These are phyloP conservation scores for Phytoseiulus persimilis DNA, from an alignment of 2,888 invertebrate species.

Conservation along the genomic window DNA sequence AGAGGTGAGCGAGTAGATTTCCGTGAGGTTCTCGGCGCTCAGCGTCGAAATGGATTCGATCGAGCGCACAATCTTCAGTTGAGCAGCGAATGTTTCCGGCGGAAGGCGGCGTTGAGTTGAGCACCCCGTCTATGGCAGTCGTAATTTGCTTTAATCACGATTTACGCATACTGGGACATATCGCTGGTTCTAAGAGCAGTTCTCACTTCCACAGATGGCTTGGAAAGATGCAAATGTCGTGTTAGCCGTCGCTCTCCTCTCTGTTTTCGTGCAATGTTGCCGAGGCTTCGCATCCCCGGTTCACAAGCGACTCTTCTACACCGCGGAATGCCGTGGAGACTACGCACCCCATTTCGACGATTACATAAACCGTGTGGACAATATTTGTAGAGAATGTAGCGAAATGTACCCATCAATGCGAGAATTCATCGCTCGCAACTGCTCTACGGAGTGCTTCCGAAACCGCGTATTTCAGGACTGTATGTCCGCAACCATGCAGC, in stretches of 20 bases:
- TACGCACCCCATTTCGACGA: slow-evolving; percentile 30
- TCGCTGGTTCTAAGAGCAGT: neutral
- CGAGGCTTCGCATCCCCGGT: neutral
- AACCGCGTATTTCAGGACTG: slow-evolving; percentile 28
- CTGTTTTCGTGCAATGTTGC: neutral
- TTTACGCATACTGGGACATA: too few species aligned
- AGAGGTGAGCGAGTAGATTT: neutral
- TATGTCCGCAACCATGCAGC: slow-evolving; percentile 24
- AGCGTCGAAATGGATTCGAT: too few species aligned
- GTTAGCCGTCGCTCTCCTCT: neutral
- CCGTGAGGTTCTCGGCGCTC: neutral
- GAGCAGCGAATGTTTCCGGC: too few species aligned
- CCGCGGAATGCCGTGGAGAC: slow-evolving; percentile 15
- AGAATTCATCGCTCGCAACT: neutral
- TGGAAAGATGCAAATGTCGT: neutral
- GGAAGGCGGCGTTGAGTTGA: too few species aligned
- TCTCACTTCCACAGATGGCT: neutral
- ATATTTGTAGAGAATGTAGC: slow-evolving; percentile 23
- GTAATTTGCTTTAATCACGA: too few species aligned
- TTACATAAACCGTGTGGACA: slow-evolving; percentile 12
- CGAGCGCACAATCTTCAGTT: too few species aligned
- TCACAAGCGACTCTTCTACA: slow-evolving; percentile 9
- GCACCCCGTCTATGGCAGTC: too few species aligned
- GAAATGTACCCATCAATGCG: slow-evolving; percentile 27
- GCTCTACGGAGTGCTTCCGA: slow-evolving; percentile 9